Base-by-base conservation (phyloP, 2,113 vertebrate species). In the Pseudopodoces humilis region DNA sequence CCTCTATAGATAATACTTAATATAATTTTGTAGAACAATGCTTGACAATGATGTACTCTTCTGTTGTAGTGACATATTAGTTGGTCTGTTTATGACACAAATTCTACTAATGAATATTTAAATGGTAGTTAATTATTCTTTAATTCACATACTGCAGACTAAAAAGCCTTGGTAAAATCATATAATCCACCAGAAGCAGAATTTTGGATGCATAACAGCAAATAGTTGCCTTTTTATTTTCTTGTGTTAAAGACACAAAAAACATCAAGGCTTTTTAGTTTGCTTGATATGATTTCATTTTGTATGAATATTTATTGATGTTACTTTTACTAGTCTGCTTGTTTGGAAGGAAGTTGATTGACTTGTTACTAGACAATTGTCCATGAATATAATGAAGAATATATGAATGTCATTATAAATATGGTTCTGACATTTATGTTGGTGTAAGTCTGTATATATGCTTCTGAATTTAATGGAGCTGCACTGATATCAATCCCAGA, bases 151-250 rank as follows among this genome's bases (percentile, higher is more conserved):
- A 58, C 41, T 77, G 13, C 28, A 67, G 35, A 59, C 20, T 83
- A 33, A 74, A 88, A 91, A 55, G 5, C 0, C 21, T 44, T 50
- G 52, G 41, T 78, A 63, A 84, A 81, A 81, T 80, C 3, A 89
- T 89, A 76, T 85, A 81, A 79, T 92, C 70, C 49, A 94, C 72
- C 71, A 93, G 80, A 93, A 95, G 68, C 88, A 88, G 89, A 84
- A 95, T 92, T 95, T 91, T 96, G 68, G 67, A 94, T 90, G 68
- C 74, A 37, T 81, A 58, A 80, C 41, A 60, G 33, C 55, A 72
- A 91, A 91, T 23, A 70, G 31, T 59, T 92, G 21, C 6, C 8
- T 10, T 31, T 60, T 63, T 11, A 8, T 31, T 30, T 46, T 22
- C 5, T 25, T 33, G 1, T 46, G 7, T 74, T 86, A 76, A 91